Conservation (phyloP, 1,140 invertebrate species). For the Eupeodes corollae region DNA sequence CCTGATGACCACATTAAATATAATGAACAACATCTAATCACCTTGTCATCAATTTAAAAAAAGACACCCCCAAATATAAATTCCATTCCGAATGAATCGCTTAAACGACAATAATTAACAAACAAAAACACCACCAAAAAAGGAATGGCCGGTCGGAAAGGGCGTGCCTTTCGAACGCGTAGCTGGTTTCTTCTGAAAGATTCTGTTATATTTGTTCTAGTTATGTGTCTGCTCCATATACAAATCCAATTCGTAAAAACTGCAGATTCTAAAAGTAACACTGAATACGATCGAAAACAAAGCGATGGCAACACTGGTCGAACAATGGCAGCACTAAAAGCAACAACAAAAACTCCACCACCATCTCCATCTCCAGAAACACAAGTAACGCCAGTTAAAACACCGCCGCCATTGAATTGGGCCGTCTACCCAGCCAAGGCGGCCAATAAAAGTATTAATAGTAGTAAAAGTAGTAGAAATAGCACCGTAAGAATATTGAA, state of each 20-base stretch:
- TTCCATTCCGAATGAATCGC: too few relatives aligned
- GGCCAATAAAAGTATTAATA: background rate
- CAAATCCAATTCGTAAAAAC: background rate
- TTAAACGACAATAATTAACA: background rate
- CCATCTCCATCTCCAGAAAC: background rate
- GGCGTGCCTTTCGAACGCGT: slow-evolving; percentile 10
- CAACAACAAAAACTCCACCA: background rate
- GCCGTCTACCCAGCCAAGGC: too few relatives aligned
- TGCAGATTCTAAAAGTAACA: background rate
- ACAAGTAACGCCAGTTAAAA: background rate
- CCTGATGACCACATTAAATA: too few relatives aligned
- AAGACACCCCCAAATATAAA: too few relatives aligned
- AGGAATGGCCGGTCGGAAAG: slow-evolving; percentile 14
- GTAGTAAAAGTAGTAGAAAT: background rate
- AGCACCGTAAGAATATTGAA: background rate
- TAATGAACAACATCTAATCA: too few relatives aligned
- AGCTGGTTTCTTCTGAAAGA: slow-evolving; percentile 15
- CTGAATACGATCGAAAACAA: background rate
- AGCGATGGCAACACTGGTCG: background rate
- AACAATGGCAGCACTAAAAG: background rate
- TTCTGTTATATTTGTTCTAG: slow-evolving; percentile 13
- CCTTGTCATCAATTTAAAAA: too few relatives aligned
- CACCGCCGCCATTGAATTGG: background rate
- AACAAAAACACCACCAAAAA: slow-evolving; percentile 1
- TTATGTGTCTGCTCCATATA: slow-evolving; percentile 6